A percentile compares a stretch with the other conserved stretches of the same genome.
phyloP scores from a whole-genome alignment of 2,888 invertebrate genomes.

The Tiliacea aurago region DNA sequence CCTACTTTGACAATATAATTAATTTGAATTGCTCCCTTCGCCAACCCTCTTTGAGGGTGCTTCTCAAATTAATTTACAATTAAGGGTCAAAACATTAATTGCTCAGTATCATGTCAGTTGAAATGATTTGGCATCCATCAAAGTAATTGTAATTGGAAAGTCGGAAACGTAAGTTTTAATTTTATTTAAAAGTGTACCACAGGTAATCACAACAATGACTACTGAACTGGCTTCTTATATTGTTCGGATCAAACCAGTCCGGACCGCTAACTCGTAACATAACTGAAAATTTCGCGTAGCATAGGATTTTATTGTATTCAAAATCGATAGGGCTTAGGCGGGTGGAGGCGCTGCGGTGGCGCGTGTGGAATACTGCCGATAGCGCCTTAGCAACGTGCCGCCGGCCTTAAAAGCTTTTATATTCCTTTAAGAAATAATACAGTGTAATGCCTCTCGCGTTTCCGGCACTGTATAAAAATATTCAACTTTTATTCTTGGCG shows the following conservation, averaged over 20 bases:
- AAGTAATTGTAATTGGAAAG: background rate
- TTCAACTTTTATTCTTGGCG: slow-evolving; percentile 86
- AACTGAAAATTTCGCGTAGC: slow-evolving; percentile 27
- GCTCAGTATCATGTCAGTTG: slow-evolving; percentile 34
- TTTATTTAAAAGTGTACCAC: background rate
- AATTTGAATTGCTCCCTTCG: slow-evolving; percentile 41
- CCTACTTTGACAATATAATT: slow-evolving; percentile 45
- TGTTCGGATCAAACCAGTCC: background rate
- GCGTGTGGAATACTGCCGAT: slow-evolving; percentile 78
- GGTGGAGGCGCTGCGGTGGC: slow-evolving; percentile 73
- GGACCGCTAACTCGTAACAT: background rate
- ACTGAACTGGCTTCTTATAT: background rate
- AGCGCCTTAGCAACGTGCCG: slow-evolving; percentile 84
- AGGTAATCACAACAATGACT: background rate
- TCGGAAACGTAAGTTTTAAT: background rate
- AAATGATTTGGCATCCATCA: slow-evolving; percentile 24
- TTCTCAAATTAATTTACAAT: slow-evolving; percentile 50
- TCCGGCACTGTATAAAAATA: slow-evolving; percentile 86
- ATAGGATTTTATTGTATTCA: slow-evolving; percentile 65
- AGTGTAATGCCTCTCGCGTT: slow-evolving; percentile 82
- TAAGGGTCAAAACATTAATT: slow-evolving; percentile 50
- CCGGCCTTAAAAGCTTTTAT: slow-evolving; percentile 89
- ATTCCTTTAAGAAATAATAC: slow-evolving; percentile 88
- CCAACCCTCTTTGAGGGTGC: slow-evolving; percentile 37
- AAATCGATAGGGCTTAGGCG: slow-evolving; percentile 86